Conservation (phyloP, 1,140 invertebrate genomes). For the Panagrolaimus sp. region DNA sequence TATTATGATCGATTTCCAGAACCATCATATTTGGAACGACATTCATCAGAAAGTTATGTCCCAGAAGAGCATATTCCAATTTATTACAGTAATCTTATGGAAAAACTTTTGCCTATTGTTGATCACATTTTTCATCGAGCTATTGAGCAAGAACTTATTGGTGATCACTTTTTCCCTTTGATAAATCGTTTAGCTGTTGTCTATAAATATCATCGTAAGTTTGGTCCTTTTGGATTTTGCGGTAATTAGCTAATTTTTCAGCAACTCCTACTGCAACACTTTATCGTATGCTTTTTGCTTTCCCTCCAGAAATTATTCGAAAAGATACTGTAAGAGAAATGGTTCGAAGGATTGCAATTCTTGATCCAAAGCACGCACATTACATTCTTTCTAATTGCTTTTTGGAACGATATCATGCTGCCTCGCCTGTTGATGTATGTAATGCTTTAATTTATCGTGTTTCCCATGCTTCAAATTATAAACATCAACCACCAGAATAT, state of each 20-base stretch:
- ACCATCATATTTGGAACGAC: not conserved
- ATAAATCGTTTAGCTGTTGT: not conserved
- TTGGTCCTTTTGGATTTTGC: not conserved
- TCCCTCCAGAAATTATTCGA: slow-evolving; percentile 1
- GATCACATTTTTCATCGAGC: not conserved
- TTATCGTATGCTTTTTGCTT: not conserved
- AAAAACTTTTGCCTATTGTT: not conserved
- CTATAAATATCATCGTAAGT: slow-evolving; percentile 14
- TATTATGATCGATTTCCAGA: slow-evolving; percentile 3
- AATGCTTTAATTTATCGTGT: not conserved
- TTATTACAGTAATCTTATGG: slow-evolving; percentile 5
- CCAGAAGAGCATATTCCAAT: not conserved
- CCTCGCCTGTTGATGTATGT: not conserved
- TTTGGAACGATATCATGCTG: not conserved
- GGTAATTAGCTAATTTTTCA: not conserved
- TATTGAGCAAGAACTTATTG: not conserved
- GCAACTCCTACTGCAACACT: not conserved
- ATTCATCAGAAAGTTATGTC: not conserved
- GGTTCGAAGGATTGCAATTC: not conserved
- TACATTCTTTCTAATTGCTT: slow-evolving; percentile 1
- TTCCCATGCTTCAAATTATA: not conserved
- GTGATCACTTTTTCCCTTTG: not conserved
- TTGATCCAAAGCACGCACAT: not conserved
- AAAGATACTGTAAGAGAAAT: not conserved
- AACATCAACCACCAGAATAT: slow-evolving; percentile 2